These are phyloP conservation scores for Standfussiana lucernea DNA, from an alignment of 2,888 invertebrate genomes.

Conservation along the genomic window DNA sequence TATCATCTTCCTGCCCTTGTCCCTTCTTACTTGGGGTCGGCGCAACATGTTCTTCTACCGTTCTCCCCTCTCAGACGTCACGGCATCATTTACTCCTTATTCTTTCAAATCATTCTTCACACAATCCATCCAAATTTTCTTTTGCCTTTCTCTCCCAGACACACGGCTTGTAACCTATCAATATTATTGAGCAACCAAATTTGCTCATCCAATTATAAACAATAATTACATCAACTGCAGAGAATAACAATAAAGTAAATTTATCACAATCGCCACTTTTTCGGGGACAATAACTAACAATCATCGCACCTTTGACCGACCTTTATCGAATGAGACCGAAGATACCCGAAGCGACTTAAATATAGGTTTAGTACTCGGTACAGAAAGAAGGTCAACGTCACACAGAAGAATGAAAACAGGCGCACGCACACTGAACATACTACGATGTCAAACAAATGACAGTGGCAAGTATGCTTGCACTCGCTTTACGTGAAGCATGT, in stretches of 20 bases:
- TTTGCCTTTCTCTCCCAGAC: background rate
- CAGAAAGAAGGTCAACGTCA: slow-evolving; percentile 3
- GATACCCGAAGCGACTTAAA: slow-evolving; percentile 19
- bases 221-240: slow-evolving; percentile 42
- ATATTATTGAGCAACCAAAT: slow-evolving; percentile 16
- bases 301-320: slow-evolving; percentile 59
- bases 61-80: background rate
- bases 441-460: background rate
- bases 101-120: background rate
- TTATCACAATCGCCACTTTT: slow-evolving; percentile 69
- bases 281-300: slow-evolving; percentile 62
- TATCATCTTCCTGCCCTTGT: background rate
- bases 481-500: background rate
- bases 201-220: slow-evolving; percentile 41
- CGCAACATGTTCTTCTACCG: background rate
- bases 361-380: background rate
- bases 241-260: slow-evolving; percentile 39
- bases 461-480: background rate
- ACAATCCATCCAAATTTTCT: background rate
- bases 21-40: no score
- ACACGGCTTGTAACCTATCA: background rate
- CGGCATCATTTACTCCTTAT: background rate
- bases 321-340: slow-evolving; percentile 54
- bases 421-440: background rate
- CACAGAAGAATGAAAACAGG: background rate